Conservation (phyloP, 2,113 vertebrate species). For the Rhombomys opimus region DNA sequence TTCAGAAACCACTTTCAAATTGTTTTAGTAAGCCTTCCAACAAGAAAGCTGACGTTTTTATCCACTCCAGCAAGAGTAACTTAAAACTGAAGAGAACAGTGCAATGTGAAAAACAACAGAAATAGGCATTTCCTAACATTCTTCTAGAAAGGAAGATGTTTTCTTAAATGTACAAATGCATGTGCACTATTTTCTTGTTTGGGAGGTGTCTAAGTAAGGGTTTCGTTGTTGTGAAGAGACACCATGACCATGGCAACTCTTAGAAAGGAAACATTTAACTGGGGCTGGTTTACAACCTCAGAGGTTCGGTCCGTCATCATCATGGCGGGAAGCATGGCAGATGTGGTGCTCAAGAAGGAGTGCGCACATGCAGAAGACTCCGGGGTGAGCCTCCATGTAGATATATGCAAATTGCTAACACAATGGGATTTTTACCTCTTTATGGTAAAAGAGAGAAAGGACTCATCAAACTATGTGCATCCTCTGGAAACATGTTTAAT, state of each 20-base stretch:
- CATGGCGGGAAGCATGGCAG: no score
- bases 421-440: neutral
- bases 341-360: no score
- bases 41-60: neutral
- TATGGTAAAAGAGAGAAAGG: neutral
- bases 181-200: slow-evolving; percentile 8
- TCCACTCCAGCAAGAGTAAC: neutral
- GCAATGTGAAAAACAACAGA: neutral
- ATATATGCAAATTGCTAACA: neutral
- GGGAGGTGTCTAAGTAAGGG: neutral
- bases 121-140: neutral
- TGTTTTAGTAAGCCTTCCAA: slow-evolving; percentile 44
- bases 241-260: no score
- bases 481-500: neutral
- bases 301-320: no score
- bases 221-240: no score
- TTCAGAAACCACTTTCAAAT: slow-evolving; percentile 16
- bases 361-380: no score
- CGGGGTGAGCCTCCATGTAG: neutral
- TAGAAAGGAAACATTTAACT: no score
- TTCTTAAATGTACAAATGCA: neutral
- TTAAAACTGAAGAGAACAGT: neutral
- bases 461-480: neutral
- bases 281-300: no score
- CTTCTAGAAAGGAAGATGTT: slow-evolving; percentile 2